A percentile compares a stretch with the other conserved stretches of the same genome.
These are phyloP conservation scores for Orchestes rusci DNA, from an alignment of 2,888 invertebrate genomes.

Conservation along the genomic window DNA sequence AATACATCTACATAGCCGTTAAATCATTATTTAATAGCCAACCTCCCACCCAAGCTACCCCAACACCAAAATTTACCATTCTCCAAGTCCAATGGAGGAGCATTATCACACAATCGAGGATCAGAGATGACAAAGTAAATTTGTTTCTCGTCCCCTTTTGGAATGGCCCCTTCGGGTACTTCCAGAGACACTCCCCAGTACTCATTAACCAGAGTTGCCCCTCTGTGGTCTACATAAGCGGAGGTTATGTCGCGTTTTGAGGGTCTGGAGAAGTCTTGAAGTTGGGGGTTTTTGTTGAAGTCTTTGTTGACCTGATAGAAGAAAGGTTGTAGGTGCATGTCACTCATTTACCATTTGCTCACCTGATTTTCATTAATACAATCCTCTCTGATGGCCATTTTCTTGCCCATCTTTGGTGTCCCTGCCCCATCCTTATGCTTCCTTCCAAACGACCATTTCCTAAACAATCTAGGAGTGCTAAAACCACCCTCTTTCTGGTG, in stretches of 20 bases:
- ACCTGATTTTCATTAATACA: constrained; percentile 31
- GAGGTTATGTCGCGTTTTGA: constrained; percentile 44
- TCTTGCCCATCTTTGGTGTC: constrained; percentile 36
- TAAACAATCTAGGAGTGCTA: constrained; percentile 39
- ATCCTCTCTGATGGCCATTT: constrained; percentile 30
- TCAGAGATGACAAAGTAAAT: constrained; percentile 88
- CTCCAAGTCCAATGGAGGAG: constrained; percentile 82
- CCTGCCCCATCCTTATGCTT: constrained; percentile 29
- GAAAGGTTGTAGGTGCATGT: no score
- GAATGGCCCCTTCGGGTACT: constrained; percentile 83
- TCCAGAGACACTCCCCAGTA: constrained; percentile 87
- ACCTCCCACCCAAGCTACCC: no score
- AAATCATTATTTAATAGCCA: no score
- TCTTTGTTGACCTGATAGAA: constrained; percentile 26
- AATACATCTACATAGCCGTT: neutral
- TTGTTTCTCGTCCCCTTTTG: constrained; percentile 76
- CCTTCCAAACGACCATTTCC: constrained; percentile 40
- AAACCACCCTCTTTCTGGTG: constrained; percentile 36
- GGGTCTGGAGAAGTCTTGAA: constrained; percentile 35
- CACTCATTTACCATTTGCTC: no score
- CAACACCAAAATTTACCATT: constrained; percentile 56
- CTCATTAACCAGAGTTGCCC: constrained; percentile 77
- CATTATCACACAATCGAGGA: constrained; percentile 64
- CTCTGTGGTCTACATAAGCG: constrained; percentile 63
- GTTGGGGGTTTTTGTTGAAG: constrained; percentile 35